phyloP scores from a whole-genome alignment of 2,888 invertebrate species.

The Lordiphosa andalusiaca region DNA sequence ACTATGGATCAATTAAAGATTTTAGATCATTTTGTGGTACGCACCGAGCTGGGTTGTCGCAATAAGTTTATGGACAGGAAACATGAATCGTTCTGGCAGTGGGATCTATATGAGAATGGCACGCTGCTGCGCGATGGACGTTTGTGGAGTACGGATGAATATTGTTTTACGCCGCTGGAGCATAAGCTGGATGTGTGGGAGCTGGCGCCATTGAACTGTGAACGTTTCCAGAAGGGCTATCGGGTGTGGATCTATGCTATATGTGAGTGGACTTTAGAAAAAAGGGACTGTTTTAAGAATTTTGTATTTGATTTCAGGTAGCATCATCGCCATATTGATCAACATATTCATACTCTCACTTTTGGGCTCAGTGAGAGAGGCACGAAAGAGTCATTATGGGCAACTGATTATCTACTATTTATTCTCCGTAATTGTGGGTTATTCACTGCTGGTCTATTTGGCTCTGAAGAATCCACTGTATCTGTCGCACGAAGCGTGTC shows the following conservation, averaged over 20 bases:
- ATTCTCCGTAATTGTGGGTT: constrained; percentile 55
- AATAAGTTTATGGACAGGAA: constrained; percentile 66
- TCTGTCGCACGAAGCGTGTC: constrained; percentile 62
- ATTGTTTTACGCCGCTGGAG: constrained; percentile 69
- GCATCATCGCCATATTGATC: constrained; percentile 66
- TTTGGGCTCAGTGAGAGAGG: constrained; percentile 60
- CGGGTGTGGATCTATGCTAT: constrained; percentile 74
- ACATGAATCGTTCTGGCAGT: constrained; percentile 66
- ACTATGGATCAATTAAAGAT: constrained; percentile 51
- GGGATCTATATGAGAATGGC: constrained; percentile 70
- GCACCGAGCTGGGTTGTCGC: constrained; percentile 67
- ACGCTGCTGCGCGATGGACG: constrained; percentile 48
- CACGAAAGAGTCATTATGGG: constrained; percentile 70
- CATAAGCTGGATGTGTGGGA: constrained; percentile 63
- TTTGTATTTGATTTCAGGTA: constrained; percentile 39
- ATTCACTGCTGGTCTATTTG: constrained; percentile 62
- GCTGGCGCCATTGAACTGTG: constrained; percentile 65
- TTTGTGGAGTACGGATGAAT: constrained; percentile 66
- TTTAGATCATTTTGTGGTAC: constrained; percentile 59
- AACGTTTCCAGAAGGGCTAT: constrained; percentile 70
- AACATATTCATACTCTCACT: constrained; percentile 64
- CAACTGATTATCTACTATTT: constrained; percentile 69
- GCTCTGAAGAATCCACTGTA: constrained; percentile 71
- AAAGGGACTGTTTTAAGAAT: not conserved
- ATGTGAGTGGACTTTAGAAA: constrained; percentile 41